Evolutionary conservation across 1,140 invertebrate genomes (phyloP), one percentile per base, ranked within the genome.

Genomic region (Ceratina calcarata): DNA sequence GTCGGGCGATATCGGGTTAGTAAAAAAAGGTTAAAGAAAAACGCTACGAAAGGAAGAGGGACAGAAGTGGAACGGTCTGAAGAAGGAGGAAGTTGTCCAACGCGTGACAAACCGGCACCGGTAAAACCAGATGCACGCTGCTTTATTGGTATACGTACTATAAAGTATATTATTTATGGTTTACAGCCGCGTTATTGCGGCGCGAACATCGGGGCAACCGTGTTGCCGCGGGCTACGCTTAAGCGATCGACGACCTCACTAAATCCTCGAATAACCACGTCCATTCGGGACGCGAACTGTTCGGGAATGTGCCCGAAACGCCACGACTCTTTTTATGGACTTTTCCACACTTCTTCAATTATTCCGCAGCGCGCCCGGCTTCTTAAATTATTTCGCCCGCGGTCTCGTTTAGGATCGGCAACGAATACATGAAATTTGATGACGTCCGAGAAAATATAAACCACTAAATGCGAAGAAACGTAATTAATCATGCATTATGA

Each of bases 151-250:
- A 24, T 67, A 72, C 22, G 57, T 80, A 85, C 82, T 77, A 80
- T 85, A 73, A 85, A 85, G 70, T 83, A 64, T 83, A 72, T 83
- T 83, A 83, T 80, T 76, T 80, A 84, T 51, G 78, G 55, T 73
- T 81, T 85, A 84, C 75, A 84, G 22, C 32, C 66, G 61, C 74
- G 80, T 84, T 84, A 85, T 73, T 85, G 83, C 78, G 8, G 71
- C 68, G 72, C 66, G 78, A 83, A 81, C 83, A 81, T 84, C 68
- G 75, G 37, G 37, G 66, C 27, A 57, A 61, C 15, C 64, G 37
- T 76, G 71, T 83, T 58, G 77, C 71, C 37, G 27, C 18, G 49
- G 55, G 61, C 10, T 67, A 57, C 61, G 24, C 65, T 81, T 55
- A 27, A 69, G 57, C 73, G 80, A 83, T 78, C 69, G 80, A 83